phyloP scores from a whole-genome alignment of 2,888 invertebrate genomes.

The Apoderus coryli region DNA sequence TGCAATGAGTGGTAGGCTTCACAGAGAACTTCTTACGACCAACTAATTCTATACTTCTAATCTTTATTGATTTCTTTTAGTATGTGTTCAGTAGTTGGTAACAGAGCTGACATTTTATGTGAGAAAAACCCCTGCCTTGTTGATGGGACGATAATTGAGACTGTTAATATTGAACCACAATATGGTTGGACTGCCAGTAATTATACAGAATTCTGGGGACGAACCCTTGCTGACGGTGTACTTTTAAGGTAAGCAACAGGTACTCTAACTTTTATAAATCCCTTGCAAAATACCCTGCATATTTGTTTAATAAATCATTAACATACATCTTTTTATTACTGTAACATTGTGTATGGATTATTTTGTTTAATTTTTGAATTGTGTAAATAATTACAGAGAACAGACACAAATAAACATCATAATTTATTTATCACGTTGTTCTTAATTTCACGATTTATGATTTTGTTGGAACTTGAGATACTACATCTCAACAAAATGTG shows the following conservation, averaged over 20 bases:
- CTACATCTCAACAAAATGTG: no score
- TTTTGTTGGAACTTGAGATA: no score
- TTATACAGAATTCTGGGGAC: conserved; percentile 73
- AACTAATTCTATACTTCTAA: not conserved
- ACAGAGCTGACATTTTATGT: conserved; percentile 43
- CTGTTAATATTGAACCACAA: conserved; percentile 41
- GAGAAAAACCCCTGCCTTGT: conserved; percentile 61
- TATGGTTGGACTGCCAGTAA: conserved; percentile 69
- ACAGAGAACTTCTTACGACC: not conserved
- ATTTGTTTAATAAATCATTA: no score
- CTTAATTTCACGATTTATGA: no score
- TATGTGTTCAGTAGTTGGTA: conserved; percentile 35
- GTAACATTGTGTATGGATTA: no score
- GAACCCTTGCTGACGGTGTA: conserved; percentile 67
- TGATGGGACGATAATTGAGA: conserved; percentile 49
- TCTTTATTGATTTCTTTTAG: conserved; percentile 28
- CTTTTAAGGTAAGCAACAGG: conserved; percentile 5
- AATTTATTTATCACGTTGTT: no score
- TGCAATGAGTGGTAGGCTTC: conserved; percentile 57
- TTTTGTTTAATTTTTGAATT: no score
- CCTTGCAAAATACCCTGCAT: no score
- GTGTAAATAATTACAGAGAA: no score
- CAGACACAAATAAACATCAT: no score
- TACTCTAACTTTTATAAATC: no score
- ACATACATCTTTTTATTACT: no score